Base-by-base conservation (phyloP, 2,888 invertebrate genomes). In the Philereme transversata region DNA sequence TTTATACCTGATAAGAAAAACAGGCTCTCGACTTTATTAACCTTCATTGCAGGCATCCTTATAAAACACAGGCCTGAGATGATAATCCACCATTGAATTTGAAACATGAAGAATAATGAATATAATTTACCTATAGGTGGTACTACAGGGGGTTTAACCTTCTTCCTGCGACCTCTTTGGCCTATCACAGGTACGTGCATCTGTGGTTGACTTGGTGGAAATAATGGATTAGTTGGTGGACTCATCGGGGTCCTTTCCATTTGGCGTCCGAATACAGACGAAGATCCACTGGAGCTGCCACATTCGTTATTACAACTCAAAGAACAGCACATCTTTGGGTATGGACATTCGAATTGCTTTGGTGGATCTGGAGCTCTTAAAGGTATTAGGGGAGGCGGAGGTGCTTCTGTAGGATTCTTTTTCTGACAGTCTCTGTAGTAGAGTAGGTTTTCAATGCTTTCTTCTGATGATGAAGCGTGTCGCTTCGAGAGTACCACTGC, bases 381-480 rank as follows among this genome's bases (percentile, higher is more conserved):
- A 0, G 48, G 51, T 11, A 55, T 45, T 0, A 44, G 55, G 4
- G 5, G 3, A 5, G 51, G 3, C 0, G 5, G 34, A 0, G 52
- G 36, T 11, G 62, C n/a, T 1, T 67, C 9, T 0, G 60, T 51
- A 4, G 74, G 73, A 7, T 68, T 68, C 8, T 77, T 83, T 46
- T 79, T 80, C 52, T 83, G 83, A 55, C 86, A 88, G 64, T 90
- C 91, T 68, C 86, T 84, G 67, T 81, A 90, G 64, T 89, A 90
- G 0, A 92, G 67, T 2, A 92, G 77, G 48, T 91, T 90, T 50
- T 90, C 91, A 48, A 91, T 86, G 50, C 88, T 89, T 57, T 89
- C 88, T 4, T 84, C 89, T 22, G 87, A 87, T 3, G 85, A 79
- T 4, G 79, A 81, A 0, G 52, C 56, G 50, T 77, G 67, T 44